Evolutionary conservation across 2,797 vertebrate genomes (phyloP).

Genomic region (Propithecus perrieri): DNA sequence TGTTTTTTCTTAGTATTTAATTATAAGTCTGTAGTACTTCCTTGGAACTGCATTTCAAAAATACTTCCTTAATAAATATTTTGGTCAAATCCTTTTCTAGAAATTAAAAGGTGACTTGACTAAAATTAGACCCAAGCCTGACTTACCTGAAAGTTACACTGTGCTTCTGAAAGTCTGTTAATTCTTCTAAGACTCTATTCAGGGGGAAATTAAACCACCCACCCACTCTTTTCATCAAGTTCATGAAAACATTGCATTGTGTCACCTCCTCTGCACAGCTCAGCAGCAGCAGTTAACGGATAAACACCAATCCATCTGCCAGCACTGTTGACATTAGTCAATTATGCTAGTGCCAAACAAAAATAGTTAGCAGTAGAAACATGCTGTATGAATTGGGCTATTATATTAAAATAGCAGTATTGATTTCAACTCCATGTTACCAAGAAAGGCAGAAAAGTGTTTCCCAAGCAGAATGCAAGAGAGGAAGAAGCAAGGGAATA

Average conservation of each 20-base stretch:
- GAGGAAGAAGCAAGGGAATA: not conserved
- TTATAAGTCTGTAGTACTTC: not conserved
- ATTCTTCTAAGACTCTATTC: constrained; percentile 40
- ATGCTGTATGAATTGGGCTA: constrained; percentile 41
- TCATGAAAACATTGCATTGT: constrained; percentile 45
- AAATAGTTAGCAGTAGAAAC: constrained; percentile 65
- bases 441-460: constrained; percentile 45
- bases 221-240: constrained; percentile 20
- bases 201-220: constrained; percentile 31
- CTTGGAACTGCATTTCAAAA: constrained; percentile 26
- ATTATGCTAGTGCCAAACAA: constrained; percentile 60
- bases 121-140: constrained; percentile 59
- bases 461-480: constrained; percentile 66
- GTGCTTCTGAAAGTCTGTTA: constrained; percentile 51
- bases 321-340: constrained; percentile 38
- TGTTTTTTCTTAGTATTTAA: constrained; percentile 66
- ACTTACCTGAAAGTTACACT: constrained; percentile 47
- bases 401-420: constrained; percentile 68
- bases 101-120: constrained; percentile 66
- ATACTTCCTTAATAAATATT: not conserved
- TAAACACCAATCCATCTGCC: constrained; percentile 40
- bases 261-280: not conserved
- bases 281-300: constrained; percentile 60
- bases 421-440: constrained; percentile 66
- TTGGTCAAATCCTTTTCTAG: constrained; percentile 50